Conservation (phyloP, 1,140 invertebrate genomes). For the Drosophila eugracilis region DNA sequence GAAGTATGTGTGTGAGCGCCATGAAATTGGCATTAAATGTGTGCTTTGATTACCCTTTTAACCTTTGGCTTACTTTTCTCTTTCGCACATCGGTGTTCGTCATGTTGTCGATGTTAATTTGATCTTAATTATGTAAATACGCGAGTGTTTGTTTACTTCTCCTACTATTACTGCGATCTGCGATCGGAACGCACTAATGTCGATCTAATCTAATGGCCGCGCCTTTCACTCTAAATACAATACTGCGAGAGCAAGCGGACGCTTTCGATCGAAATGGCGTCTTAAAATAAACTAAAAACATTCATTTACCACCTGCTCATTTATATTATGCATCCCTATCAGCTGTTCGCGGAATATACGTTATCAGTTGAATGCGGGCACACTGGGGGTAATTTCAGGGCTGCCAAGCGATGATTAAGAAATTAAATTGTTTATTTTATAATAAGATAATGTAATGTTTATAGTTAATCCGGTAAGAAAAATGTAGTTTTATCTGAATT, state of each 20-base stretch:
- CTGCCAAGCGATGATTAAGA: background rate
- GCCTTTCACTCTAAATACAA: background rate
- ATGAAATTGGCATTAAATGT: constrained; percentile 22
- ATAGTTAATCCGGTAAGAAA: too few species aligned
- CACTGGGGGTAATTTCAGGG: background rate
- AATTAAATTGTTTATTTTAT: too few species aligned
- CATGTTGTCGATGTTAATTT: constrained; percentile 51
- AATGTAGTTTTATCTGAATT: too few species aligned
- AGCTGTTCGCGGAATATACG: constrained; percentile 5
- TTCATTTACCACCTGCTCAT: constrained; percentile 20
- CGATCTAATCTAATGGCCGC: constrained; percentile 17
- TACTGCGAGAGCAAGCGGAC: background rate
- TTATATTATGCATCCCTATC: constrained; percentile 20
- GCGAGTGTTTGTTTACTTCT: constrained; percentile 4
- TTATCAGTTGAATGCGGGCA: background rate
- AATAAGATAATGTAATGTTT: too few species aligned
- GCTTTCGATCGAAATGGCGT: constrained; percentile 32
- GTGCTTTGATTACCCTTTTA: constrained; percentile 29
- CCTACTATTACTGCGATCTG: background rate
- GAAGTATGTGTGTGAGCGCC: constrained; percentile 29
- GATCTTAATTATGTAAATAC: constrained; percentile 52
- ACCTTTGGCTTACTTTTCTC: constrained; percentile 70
- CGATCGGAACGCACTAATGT: constrained; percentile 16
- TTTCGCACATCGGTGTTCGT: constrained; percentile 65
- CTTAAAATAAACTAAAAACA: constrained; percentile 28